A percentile compares a stretch with the other conserved stretches of the same genome.
These are phyloP conservation scores for Cantharis rufa DNA, from an alignment of 2,888 invertebrate genomes.

Conservation along the genomic window DNA sequence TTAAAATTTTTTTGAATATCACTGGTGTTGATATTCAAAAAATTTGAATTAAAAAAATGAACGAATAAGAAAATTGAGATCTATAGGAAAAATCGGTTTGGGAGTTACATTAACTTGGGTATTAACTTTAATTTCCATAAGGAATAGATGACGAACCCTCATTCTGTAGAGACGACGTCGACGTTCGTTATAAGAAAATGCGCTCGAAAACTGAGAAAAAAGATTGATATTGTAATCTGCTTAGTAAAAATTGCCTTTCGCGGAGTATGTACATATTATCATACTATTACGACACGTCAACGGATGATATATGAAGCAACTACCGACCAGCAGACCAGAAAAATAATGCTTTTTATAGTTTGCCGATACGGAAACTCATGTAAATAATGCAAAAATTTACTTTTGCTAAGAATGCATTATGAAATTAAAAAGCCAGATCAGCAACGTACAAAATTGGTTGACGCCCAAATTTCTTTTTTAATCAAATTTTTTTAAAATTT, in stretches of 20 bases:
- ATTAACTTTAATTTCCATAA: slow-evolving; percentile 50
- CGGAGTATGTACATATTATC: slow-evolving; percentile 58
- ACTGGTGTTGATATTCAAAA: too few relatives aligned
- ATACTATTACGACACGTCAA: slow-evolving; percentile 58
- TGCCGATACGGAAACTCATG: not conserved
- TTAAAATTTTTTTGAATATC: too few relatives aligned
- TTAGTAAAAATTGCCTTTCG: slow-evolving; percentile 57
- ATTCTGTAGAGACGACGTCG: slow-evolving; percentile 25
- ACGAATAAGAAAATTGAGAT: not conserved
- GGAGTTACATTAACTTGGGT: slow-evolving; percentile 40
- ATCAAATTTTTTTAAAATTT: too few relatives aligned
- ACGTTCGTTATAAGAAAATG: slow-evolving; percentile 41
- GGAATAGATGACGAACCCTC: slow-evolving; percentile 43
- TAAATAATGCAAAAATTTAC: not conserved
- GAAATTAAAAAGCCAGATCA: not conserved
- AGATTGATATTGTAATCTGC: slow-evolving; percentile 59
- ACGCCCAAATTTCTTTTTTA: too few relatives aligned
- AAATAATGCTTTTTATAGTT: slow-evolving; percentile 39
- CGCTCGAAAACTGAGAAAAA: slow-evolving; percentile 46
- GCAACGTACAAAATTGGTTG: too few relatives aligned
- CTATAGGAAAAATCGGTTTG: slow-evolving; percentile 18
- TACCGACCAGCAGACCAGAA: slow-evolving; percentile 53
- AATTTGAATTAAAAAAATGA: not conserved
- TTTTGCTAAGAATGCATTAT: not conserved
- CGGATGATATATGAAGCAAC: slow-evolving; percentile 56